Conservation (phyloP, 2,113 vertebrate genomes). For the Ursus arctos region DNA sequence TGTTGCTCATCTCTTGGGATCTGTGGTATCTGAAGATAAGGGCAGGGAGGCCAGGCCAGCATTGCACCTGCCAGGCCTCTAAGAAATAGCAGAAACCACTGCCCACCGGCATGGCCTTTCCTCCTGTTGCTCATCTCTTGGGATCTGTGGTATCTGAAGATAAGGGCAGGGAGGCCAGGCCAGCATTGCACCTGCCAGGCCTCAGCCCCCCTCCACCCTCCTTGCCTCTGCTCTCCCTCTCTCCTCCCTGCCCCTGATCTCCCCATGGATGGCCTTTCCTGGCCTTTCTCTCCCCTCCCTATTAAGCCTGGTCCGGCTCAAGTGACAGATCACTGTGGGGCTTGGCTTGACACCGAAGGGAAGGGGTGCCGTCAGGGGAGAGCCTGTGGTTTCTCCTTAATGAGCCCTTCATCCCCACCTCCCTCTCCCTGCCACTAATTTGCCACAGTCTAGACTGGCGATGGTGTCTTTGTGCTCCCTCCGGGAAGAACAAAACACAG, state of each 20-base stretch:
- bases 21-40: too few relatives aligned
- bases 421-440: slow-evolving; percentile 79
- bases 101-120: fast-evolving
- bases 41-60: neutral
- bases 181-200: neutral
- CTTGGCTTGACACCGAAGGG: neutral
- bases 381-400: slow-evolving; percentile 50
- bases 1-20: too few relatives aligned
- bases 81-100: neutral
- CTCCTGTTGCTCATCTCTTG: too few relatives aligned
- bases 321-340: slow-evolving; percentile 31
- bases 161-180: neutral
- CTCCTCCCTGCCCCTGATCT: neutral
- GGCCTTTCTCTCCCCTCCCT: neutral
- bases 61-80: neutral
- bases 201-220: neutral
- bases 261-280: neutral
- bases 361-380: neutral
- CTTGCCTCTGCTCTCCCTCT: neutral
- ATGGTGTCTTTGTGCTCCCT: slow-evolving; percentile 81
- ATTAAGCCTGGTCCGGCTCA: neutral
- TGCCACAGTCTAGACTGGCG: slow-evolving; percentile 74
- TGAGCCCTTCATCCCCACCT: slow-evolving; percentile 80
- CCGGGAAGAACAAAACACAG: neutral
- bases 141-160: too few relatives aligned